phyloP scores from a whole-genome alignment of 2,888 invertebrate genomes.

The Terebella lapidaria region DNA sequence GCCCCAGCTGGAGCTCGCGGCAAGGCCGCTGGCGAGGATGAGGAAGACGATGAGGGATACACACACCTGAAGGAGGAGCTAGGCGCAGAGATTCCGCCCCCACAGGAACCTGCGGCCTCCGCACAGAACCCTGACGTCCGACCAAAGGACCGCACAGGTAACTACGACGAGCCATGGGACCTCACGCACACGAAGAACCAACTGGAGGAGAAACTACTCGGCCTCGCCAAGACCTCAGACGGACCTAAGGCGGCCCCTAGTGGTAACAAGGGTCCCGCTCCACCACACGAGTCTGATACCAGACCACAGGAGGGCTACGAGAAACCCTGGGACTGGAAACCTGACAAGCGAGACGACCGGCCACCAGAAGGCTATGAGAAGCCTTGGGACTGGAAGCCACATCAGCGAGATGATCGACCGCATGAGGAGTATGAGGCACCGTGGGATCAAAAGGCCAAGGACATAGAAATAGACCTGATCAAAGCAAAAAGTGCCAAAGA shows the following conservation, averaged over 20 bases:
- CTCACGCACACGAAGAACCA: conserved; percentile 30
- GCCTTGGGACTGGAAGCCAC: conserved; percentile 28
- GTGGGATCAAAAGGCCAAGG: conserved; percentile 23
- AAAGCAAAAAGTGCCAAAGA: conserved; percentile 12
- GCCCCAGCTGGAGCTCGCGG: conserved; percentile 1
- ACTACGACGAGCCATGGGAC: conserved; percentile 31
- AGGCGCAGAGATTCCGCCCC: neutral
- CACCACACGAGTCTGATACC: conserved; percentile 10
- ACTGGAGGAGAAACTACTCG: conserved; percentile 37
- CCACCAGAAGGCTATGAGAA: conserved; percentile 24
- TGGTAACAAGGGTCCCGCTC: neutral
- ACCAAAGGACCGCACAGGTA: conserved; percentile 11
- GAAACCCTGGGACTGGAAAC: conserved; percentile 29
- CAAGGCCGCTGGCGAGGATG: neutral
- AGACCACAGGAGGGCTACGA: conserved; percentile 27
- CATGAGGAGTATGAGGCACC: conserved; percentile 23
- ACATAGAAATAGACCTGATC: conserved; percentile 13
- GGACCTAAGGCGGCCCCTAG: neutral
- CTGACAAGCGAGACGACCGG: conserved; percentile 24
- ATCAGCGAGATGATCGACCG: conserved; percentile 24
- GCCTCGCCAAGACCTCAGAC: conserved; percentile 15
- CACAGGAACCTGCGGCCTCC: neutral
- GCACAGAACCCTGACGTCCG: neutral
- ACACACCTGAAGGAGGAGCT: conserved; percentile 9
- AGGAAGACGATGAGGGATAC: conserved; percentile 14